Base-by-base conservation (phyloP, 2,113 vertebrate genomes). In the Albula glossodonta region DNA sequence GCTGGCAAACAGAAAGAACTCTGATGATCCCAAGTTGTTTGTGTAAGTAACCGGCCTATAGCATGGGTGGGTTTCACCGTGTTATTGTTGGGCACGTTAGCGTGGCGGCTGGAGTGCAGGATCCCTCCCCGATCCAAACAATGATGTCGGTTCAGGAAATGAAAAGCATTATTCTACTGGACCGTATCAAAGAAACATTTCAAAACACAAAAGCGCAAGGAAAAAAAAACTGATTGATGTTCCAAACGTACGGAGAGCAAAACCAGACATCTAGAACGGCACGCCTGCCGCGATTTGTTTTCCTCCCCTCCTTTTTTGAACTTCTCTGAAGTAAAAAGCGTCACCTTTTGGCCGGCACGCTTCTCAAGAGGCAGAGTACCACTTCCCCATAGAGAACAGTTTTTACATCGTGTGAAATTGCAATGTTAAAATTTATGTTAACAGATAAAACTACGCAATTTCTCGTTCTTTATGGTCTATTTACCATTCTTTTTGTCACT, bases 111-210 rank as follows among this genome's bases (percentile, higher is more conserved):
- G 84, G 15, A 83, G 48, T 49, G 56, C 80, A 82, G 63, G 51
- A 81, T 66, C 19, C 10, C 53, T n/a, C 81, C 84, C 83, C 17
- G 22, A 81, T 88, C 83, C 84, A 90, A 89, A 87, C 85, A 83
- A 83, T 87, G 88, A 86, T 80, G 86, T 87, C 81, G 83, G 85
- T 85, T 50, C 83, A 88, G 89, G 85, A 90, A 88, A 90, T 87
- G 85, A 88, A 86, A 88, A 85, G 81, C 88, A 87, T 90, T 88
- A 86, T 83, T 86, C 85, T 80, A 50, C 89, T 87, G 77, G 48
- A 70, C 84, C 63, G 74, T 81, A 85, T 90, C 87, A 90, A 86
- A 87, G 85, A 83, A 78, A 88, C 57, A 82, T 85, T 80, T 88
- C 89, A 84, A 87, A 88, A 88, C 86, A 87, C 48, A 70, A 57